phyloP scores from a whole-genome alignment of 2,797 vertebrate species.

The Lateolabrax maculatus region DNA sequence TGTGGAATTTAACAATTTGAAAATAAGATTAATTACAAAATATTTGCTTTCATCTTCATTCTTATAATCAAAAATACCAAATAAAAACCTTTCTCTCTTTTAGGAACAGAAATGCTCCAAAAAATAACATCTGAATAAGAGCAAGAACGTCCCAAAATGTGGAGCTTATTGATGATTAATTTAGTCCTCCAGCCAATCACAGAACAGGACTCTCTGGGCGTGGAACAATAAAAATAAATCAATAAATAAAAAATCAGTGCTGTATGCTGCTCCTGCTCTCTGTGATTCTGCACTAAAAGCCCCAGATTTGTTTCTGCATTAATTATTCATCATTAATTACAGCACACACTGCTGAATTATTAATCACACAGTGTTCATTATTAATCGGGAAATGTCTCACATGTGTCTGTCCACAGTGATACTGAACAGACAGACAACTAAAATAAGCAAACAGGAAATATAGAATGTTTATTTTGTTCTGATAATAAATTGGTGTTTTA shows the following conservation, averaged over 20 bases:
- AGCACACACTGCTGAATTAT: slow-evolving; percentile 90
- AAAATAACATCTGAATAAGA: too few relatives aligned
- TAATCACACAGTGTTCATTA: slow-evolving; percentile 89
- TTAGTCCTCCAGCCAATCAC: slow-evolving; percentile 21
- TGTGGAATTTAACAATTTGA: too few relatives aligned
- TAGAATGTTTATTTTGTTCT: too few relatives aligned
- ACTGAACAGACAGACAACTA: neutral
- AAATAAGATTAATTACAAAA: too few relatives aligned
- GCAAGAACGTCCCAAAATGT: neutral
- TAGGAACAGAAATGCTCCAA: neutral
- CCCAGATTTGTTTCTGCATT: slow-evolving; percentile 67
- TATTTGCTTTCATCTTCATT: too few relatives aligned
- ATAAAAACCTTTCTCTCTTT: neutral
- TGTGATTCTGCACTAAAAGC: slow-evolving; percentile 39
- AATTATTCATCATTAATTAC: slow-evolving; percentile 94
- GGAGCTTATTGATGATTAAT: neutral
- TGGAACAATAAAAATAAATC: slow-evolving; percentile 7
- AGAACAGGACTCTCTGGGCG: neutral
- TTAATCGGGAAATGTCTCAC: slow-evolving; percentile 85
- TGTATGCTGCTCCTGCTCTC: neutral
- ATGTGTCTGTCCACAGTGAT: slow-evolving; percentile 63
- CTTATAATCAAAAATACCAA: too few relatives aligned
- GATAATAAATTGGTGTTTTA: too few relatives aligned
- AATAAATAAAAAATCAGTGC: slow-evolving; percentile 13
- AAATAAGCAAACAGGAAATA: too few relatives aligned